Evolutionary conservation across 2,797 vertebrate genomes (phyloP).

Genomic region (Centroberyx gerrardi): DNA sequence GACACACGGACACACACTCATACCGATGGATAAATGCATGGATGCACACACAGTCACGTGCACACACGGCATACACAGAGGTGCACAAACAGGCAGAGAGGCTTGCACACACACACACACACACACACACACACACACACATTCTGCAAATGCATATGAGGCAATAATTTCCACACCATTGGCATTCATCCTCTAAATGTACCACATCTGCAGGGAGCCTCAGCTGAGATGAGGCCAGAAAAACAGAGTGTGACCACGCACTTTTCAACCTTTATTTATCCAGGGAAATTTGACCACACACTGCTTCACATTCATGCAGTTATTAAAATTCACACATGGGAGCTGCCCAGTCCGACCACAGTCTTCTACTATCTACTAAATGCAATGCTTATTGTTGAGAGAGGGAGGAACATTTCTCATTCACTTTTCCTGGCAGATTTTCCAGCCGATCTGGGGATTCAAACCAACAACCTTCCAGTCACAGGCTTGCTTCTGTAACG

Average conservation of each 20-base stretch:
- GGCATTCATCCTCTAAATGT: background rate
- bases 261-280: too few species aligned
- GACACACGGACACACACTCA: background rate
- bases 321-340: conserved; percentile 16
- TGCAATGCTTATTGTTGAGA: too few species aligned
- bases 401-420: too few species aligned
- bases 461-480: background rate
- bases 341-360: background rate
- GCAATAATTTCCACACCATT: conserved; percentile 21
- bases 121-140: too few species aligned
- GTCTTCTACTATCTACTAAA: background rate
- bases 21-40: conserved; percentile 16
- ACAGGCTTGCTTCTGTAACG: too few species aligned
- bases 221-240: background rate
- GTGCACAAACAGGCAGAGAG: too few species aligned
- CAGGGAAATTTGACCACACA: background rate
- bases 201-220: conserved; percentile 5
- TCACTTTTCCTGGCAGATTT: too few species aligned
- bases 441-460: background rate
- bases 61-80: too few species aligned
- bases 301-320: background rate
- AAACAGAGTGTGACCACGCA: background rate
- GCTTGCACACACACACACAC: background rate
- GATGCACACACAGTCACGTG: background rate
- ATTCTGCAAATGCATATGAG: background rate